Conservation (phyloP, 2,888 invertebrate genomes). For the Andrena bucephala region DNA sequence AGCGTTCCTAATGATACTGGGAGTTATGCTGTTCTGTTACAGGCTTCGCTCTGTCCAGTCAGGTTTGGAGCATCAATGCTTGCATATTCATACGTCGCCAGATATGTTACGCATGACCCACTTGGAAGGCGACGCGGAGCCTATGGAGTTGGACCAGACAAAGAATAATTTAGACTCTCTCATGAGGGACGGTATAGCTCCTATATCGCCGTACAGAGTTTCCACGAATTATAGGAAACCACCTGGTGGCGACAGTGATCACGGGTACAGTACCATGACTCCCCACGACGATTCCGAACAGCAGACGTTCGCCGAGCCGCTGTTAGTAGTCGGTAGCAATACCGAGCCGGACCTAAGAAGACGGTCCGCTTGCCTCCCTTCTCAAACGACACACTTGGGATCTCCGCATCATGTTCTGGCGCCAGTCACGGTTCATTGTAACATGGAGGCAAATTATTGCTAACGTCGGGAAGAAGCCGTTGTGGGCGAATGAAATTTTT, state of each 20-base stretch:
- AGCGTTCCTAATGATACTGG: constrained; percentile 92
- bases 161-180: constrained; percentile 88
- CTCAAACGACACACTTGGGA: constrained; percentile 86
- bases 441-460: constrained; percentile 92
- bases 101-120: constrained; percentile 91
- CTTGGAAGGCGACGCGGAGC: constrained; percentile 89
- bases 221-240: constrained; percentile 92
- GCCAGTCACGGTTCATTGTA: constrained; percentile 95
- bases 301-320: constrained; percentile 88
- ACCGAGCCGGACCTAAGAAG: constrained; percentile 74
- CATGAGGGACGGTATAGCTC: constrained; percentile 88
- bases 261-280: constrained; percentile 97
- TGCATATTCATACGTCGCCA: constrained; percentile 85
- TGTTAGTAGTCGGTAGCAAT: constrained; percentile 79
- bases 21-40: constrained; percentile 94
- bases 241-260: constrained; percentile 94
- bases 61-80: constrained; percentile 86
- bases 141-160: constrained; percentile 79
- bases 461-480: constrained; percentile 49
- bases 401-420: constrained; percentile 90
- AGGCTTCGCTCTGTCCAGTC: constrained; percentile 87
- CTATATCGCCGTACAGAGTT: constrained; percentile 95
- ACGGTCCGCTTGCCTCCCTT: constrained; percentile 83
- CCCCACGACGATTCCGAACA: constrained; percentile 96
- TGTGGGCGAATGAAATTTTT: background rate